Evolutionary conservation across 2,113 vertebrate genomes (phyloP), one percentile per base, ranked within the genome.

Genomic region (Amphiprion percula): DNA sequence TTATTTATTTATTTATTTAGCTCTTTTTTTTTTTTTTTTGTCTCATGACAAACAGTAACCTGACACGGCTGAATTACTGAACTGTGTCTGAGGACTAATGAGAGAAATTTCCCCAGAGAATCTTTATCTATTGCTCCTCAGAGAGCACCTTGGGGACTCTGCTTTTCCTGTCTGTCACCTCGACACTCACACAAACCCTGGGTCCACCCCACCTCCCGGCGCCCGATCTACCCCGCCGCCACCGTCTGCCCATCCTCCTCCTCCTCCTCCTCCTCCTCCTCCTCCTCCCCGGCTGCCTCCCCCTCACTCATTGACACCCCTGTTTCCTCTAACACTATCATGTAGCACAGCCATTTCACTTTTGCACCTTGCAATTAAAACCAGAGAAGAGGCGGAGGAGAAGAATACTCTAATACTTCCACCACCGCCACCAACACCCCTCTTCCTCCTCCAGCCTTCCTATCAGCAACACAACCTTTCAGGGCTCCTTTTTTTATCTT

Each of bases 61-160:
- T 95, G 92, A 95, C 95, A 96, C 95, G 96, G 95, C 95, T 95
- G 96, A 97, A 96, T 98, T 98, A 96, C 96, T 95, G 96, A 97
- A 96, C 96, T 97, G 96, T 97, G 94, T 96, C 97, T 97, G 94
- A 97, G 94, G 96, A 97, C 96, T 98, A 99, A 98, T 98, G 96
- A 98, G 96, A 96, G 96, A 96, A 95, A 95, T 96, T 95, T 97
- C 97, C 95, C 96, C 90, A 67, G 95, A 95, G 97, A 96, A 97
- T 96, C 96, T 99, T 92, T 98, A 97, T 97, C 97, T 97, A 95
- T 93, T 93, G 95, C 96, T 96, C 93, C 94, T 96, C 90, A 77
- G 94, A 97, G 95, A 96, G 95, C 96, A 98, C 97, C 96, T 96
- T 95, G 72, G 97, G 96, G 96, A 96, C 95, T 94, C 89, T 82